Evolutionary conservation across 2,113 vertebrate genomes (phyloP), one percentile per base, ranked within the genome.

Genomic region (Ifrita kowaldi): DNA sequence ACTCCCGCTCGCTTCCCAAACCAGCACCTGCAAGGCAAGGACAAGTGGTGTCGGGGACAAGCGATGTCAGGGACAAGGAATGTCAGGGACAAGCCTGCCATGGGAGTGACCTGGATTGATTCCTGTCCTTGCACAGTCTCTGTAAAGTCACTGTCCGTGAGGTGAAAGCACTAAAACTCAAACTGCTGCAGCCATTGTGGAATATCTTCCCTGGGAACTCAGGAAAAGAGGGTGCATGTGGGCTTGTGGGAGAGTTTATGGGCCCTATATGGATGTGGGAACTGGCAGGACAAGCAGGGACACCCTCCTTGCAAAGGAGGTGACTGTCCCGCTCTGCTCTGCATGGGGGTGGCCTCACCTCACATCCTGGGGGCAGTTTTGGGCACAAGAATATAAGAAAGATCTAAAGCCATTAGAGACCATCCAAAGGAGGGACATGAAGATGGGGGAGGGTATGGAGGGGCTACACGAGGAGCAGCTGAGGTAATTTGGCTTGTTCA

Each of bases 1-100:
- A 99, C 98, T 28, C 99, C 99, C 1, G 99, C 97, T 67, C 97
- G 96, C 97, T 99, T 99, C 95, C 99, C 99, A 96, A 99, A 99
- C 99, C 99, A 99, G 98, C 99, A 99, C 97, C 99, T 99, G 96
- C 71, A 98, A 97, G 50, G 46, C 59, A 89, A 97, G 81, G 52
- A 89, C 64, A 92, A 42, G 27, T 0, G 0, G 33, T 32, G 42
- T 41, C 3, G 3, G 20, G 56, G 57, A 71, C 47, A 57, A 63
- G n/a, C 11, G 16, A 15, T 35, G n/a, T 2, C 26, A 27, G 14
- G 64, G 30, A 80, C 68, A 69, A 76, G 49, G 4, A 35, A 27
- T 33, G 32, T 17, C 16, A 8, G 19, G 65, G 37, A 74, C 68
- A 60, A 83, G 52, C 18, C 41, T 88, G 37, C 24, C 30, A 14